Evolutionary conservation across 2,113 vertebrate genomes (phyloP), one percentile per base, ranked within the genome.

Genomic region (Sprattus sprattus): DNA sequence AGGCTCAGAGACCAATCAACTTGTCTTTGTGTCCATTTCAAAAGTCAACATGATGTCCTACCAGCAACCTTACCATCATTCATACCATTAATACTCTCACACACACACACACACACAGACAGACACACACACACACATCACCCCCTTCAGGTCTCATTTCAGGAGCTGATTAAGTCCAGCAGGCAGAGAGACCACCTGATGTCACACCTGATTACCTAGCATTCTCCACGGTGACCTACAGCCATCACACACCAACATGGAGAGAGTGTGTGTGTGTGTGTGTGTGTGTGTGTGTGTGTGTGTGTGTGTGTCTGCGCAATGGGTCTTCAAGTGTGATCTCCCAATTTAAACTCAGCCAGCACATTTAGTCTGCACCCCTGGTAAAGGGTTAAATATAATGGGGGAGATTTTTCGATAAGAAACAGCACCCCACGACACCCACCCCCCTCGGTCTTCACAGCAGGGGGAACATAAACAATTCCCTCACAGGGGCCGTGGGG

Each of bases 151-250:
- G 22, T 84, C 18, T 46, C 45, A 47, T 84, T 45, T 67, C 45
- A 16, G 50, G 71, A 39, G 49, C 22, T 82, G 78, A 64, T 46
- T 80, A 45, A 52, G 88, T 45, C 82, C 4, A 6, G 25, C 82
- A 75, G 3, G 49, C 57, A 64, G 57, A 64, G 57, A 60, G 5
- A 64, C 57, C 13, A 22, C 0, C 57, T 67, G 60, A 84, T 71
- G 83, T 84, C 83, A 84, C 83, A 84, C 83, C 60, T n/a, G 32
- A 60, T 84, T 84, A 84, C 60, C 83, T 46, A 18, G 44, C 83
- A 71, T 71, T 47, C 22, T n/a, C 54, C 22, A 84, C 9, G 22
- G 22, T 71, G 83, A 84, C 83, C 39, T 75, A 85, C 11, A 3
- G 28, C 39, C 71, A 81, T 32, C 57, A 54, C 16, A 3, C 13